Base-by-base conservation (phyloP, 2,113 vertebrate species). In the Cyanoderma ruficeps region DNA sequence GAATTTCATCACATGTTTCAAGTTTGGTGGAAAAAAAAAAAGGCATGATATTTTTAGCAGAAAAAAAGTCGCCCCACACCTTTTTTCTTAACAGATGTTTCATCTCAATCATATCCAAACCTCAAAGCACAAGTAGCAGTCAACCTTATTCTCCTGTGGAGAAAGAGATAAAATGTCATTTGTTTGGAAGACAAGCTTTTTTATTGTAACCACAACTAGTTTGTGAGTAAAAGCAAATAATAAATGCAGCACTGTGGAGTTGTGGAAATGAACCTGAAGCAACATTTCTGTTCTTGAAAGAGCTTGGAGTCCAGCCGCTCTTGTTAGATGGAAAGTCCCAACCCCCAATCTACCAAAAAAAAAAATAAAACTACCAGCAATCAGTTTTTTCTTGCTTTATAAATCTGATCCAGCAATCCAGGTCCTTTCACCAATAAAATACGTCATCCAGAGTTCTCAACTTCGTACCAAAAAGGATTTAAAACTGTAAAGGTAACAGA, bases 1-100 rank as follows among this genome's bases (percentile, higher is more conserved):
- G 96, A 74, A 95, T 98, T 97, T 97, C 97, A 94, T 97, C 97
- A 96, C 95, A 96, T 97, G 96, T 97, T 98, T 97, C 96, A 96
- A 95, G 96, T 97, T 93, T 93, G 93, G 88, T 67, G 27, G 50
- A 33, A 86, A 79, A 85, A 85, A 39, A 89, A 87, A 61, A 90
- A 92, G 20, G 70, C 76, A 46, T 50, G 96, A 50, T 98, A 97
- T 98, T 97, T 98, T 97, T 98, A 98, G 97, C 91, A 92, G 78
- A 60, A 83, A 84, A 84, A 93, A 94, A 67, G 53, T 63, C 57
- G 68, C 64, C 41, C 55, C 47, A 68, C 92, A 82, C 93, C 74
- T 30, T 57, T 94, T 37, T 96, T 91, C 87, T 76, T 72, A 97
- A 91, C 97, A 97, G 89, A 97, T 98, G 97, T 97, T 98, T 95